A percentile compares a stretch with the other conserved stretches of the same genome.
Evolutionary conservation across 2,113 vertebrate genomes (phyloP).

Genomic region (Emydura subglobosa): DNA sequence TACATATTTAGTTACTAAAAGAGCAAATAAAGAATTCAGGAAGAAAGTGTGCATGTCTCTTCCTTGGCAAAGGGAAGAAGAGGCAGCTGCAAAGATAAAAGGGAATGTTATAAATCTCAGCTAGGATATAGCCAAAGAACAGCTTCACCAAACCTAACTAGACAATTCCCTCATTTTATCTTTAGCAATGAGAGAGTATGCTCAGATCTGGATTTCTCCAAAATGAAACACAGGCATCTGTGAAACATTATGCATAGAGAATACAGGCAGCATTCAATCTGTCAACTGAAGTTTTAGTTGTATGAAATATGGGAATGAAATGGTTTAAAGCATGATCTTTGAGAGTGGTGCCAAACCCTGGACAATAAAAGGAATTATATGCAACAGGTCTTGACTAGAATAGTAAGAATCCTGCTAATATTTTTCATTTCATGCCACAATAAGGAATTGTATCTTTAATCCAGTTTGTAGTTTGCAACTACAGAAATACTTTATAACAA

Average conservation of each 20-base stretch:
- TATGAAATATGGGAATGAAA: background rate
- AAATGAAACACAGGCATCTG: background rate
- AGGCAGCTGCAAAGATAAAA: background rate
- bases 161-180: background rate
- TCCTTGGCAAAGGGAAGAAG: background rate
- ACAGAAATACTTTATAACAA: background rate
- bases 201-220: background rate
- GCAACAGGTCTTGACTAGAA: rapidly evolving
- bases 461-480: background rate
- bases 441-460: background rate
- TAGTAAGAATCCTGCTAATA: background rate
- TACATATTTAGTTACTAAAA: background rate
- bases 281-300: rapidly evolving
- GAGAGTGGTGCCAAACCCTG: background rate
- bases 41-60: background rate
- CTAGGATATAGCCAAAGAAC: background rate
- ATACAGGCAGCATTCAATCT: background rate
- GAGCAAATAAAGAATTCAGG: slow-evolving; percentile 1
- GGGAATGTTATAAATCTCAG: background rate
- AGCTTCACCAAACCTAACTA: background rate
- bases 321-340: background rate
- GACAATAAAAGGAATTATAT: background rate
- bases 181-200: background rate
- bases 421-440: background rate
- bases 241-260: background rate